Evolutionary conservation across 1,140 invertebrate species (phyloP), one percentile per base, ranked within the genome.

Genomic region (Diorhabda carinulata): DNA sequence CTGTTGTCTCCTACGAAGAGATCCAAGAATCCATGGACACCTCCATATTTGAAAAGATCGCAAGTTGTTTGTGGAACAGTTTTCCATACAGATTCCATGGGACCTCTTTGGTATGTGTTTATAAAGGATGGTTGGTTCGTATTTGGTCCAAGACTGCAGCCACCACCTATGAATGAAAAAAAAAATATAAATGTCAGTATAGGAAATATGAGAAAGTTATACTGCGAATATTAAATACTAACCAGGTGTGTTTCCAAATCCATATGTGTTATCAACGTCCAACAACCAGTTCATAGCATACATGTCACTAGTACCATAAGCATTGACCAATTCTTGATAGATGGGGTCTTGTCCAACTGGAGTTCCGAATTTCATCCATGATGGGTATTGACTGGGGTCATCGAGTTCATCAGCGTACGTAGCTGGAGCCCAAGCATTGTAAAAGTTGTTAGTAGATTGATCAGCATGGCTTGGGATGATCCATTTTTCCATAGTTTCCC

Each of bases 41-140:
- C 67, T 61, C 71, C 67, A n/a, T 66, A 72, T 64, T 68, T 67
- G 58, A 72, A 72, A n/a, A 9, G 7, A 25, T 72, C 71, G 61
- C 71, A 72, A 62, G 71, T 72, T n/a, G 71, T 44, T 59, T 72
- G 71, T 7, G 71, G 71, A 58, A 72, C 65, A 45, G 71, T 70
- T 8, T 68, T 72, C 71, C 71, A 72, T 0, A 72, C 71, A 41
- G 68, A 70, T 59, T 72, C 71, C 47, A 65, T 4, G n/a, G 71
- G 71, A 10, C 71, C 71, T 68, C 71, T 72, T 56, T 72, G 68
- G 68, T 66, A 72, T 9, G 56, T 72, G 65, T 72, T 72, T 9
- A 72, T 69, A 41, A 69, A 62, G 42, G 71, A 72, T 42, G 71
- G 68, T 42, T 68, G 68, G 7, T 52, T 47, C 8, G 7, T 47